Base-by-base conservation (phyloP, 1,140 invertebrate species). In the Drosophila lini region DNA sequence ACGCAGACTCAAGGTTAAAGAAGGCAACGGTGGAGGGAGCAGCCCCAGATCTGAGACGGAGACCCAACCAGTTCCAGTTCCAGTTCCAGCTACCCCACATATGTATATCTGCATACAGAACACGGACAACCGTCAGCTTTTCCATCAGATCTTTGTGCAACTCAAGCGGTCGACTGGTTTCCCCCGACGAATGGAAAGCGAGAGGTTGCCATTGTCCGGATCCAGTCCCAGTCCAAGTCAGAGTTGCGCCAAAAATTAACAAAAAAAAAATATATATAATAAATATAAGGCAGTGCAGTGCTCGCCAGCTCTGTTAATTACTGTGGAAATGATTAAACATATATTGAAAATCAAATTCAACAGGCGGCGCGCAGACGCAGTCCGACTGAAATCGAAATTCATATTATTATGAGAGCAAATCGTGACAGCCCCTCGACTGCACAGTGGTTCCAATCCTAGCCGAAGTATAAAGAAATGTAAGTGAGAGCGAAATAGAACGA, bases 241-340 rank as follows among this genome's bases (percentile, higher is more conserved):
- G 28, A 52, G 65, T 52, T 69, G 61, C 36, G 38, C 62, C 62
- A 69, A 55, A 67, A 55, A 42, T 28, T 28, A n/a, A 15, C 19
- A 11, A 22, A 11, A 11, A 64, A 74, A 59, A 3, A 15, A 13
- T 8, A 52, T 15, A 10, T 32, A 8, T 3, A 8, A 32, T 32
- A n/a, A 28, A 9, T 0, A 28, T 13, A 5, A 22, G 44, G n/a
- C 52, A 38, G 13, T 38, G 50, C 16, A 36, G 50, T 19, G 48
- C 48, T 31, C 31, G 73, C 36, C 40, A 69, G 56, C 57, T 68
- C 55, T 71, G 70, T 83, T 83, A 83, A 83, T 83, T 83, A 69
- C 71, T 80, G 59, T 71, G 71, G 70, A 83, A 83, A 83, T 83
- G 80, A 69, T 83, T 79, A 83, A 83, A 83, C 62, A 83, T 83